Evolutionary conservation across 2,113 vertebrate species (phyloP).

Genomic region (Sebastes fasciatus): DNA sequence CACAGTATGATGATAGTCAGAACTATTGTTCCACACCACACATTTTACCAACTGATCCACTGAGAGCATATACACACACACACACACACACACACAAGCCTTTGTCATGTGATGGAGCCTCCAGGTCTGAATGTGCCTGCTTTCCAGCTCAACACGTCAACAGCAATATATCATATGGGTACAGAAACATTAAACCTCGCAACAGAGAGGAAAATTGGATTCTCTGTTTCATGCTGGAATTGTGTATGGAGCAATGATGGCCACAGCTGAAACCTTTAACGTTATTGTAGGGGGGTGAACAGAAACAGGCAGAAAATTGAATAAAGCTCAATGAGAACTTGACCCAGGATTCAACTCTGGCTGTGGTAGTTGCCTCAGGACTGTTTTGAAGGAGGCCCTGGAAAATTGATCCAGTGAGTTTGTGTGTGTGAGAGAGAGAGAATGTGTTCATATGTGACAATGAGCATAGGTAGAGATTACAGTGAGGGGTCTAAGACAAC

Average conservation of each 20-base stretch:
- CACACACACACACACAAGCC: constrained; percentile 13
- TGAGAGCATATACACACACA: not conserved
- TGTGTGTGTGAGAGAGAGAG: not conserved
- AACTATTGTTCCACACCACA: constrained; percentile 51
- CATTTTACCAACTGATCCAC: constrained; percentile 34
- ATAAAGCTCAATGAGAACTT: constrained; percentile 21
- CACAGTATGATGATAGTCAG: constrained; percentile 39
- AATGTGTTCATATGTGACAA: not conserved
- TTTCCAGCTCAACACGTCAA: constrained; percentile 19
- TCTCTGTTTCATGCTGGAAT: constrained; percentile 2
- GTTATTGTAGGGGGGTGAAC: too few relatives aligned
- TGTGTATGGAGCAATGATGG: not conserved
- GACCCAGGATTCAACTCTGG: constrained; percentile 31
- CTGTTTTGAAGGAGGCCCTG: not conserved
- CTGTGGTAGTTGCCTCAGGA: not conserved
- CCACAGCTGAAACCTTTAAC: not conserved
- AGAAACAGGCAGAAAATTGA: not conserved
- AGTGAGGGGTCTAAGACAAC: not conserved
- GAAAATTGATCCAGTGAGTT: constrained; percentile 6
- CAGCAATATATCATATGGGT: constrained; percentile 3
- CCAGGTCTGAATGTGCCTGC: not conserved
- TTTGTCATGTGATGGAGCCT: constrained; percentile 47
- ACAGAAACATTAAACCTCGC: constrained; percentile 4
- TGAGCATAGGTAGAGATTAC: not conserved
- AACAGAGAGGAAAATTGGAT: not conserved